Conservation (phyloP, 2,797 vertebrate genomes). For the Parauchenoglanis ngamensis region DNA sequence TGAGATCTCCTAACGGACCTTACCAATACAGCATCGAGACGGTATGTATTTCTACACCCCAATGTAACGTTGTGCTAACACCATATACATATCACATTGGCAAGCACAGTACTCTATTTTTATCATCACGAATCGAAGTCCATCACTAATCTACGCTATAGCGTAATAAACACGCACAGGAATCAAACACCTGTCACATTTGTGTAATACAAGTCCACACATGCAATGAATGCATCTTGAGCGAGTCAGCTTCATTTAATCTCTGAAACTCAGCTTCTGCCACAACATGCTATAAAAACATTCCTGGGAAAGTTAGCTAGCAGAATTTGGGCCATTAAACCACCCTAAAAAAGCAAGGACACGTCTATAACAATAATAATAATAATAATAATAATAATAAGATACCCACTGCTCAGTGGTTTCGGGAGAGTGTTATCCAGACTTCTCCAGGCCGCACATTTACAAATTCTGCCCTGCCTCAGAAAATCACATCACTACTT, state of each 20-base stretch:
- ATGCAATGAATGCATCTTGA: background rate
- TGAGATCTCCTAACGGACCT: background rate
- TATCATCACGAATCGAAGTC: background rate
- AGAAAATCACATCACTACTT: too few relatives aligned
- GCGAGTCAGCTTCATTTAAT: background rate
- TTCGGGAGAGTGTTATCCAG: background rate
- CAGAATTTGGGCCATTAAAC: background rate
- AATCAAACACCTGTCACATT: background rate
- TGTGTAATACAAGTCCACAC: background rate
- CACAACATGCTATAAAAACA: background rate
- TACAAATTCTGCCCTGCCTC: background rate
- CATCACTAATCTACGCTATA: too few relatives aligned
- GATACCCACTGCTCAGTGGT: background rate
- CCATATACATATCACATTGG: background rate
- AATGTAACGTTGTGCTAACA: background rate
- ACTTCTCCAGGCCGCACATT: background rate
- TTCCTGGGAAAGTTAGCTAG: background rate
- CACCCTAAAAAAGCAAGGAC: background rate
- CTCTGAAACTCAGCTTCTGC: background rate
- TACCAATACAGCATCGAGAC: too few relatives aligned
- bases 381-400: background rate
- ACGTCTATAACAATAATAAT: background rate
- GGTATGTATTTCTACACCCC: background rate
- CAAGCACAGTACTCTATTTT: background rate
- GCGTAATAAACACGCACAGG: background rate